Conservation (phyloP, 1,140 invertebrate genomes). For the Wasmannia auropunctata region DNA sequence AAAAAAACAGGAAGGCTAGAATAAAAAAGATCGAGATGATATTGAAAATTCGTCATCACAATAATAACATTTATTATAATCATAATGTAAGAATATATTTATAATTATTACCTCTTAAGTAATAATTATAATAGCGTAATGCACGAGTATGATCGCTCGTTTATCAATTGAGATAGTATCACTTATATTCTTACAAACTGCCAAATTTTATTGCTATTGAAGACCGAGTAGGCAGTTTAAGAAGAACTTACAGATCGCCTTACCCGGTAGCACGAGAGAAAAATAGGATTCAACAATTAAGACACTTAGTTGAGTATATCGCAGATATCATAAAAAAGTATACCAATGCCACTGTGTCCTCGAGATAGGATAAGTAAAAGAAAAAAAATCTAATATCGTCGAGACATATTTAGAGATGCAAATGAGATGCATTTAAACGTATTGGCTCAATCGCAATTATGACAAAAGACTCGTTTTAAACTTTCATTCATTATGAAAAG, state of each 20-base stretch:
- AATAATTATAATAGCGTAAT: conserved; percentile 62
- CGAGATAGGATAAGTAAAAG: background rate
- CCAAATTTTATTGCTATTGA: conserved; percentile 68
- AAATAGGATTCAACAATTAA: conserved; percentile 75
- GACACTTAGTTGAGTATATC: conserved; percentile 78
- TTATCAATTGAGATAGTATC: conserved; percentile 31
- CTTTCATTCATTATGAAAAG: background rate
- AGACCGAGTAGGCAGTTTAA: conserved; percentile 60
- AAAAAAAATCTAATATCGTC: background rate
- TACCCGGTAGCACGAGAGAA: conserved; percentile 50
- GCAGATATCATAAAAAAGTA: conserved; percentile 72
- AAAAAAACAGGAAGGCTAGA: background rate
- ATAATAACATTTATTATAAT: conserved; percentile 80
- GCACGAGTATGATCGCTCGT: conserved; percentile 39
- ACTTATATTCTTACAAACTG: conserved; percentile 53
- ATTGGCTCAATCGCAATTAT: background rate
- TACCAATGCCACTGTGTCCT: conserved; percentile 66
- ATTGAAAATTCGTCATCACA: conserved; percentile 62
- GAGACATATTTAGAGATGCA: background rate
- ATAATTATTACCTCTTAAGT: conserved; percentile 64
- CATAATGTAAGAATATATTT: conserved; percentile 81
- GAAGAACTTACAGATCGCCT: conserved; percentile 44
- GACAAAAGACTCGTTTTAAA: background rate
- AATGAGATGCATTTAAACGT: background rate
- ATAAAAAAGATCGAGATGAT: background rate